Base-by-base conservation (phyloP, 2,888 invertebrate species). In the Phlogophora meticulosa region DNA sequence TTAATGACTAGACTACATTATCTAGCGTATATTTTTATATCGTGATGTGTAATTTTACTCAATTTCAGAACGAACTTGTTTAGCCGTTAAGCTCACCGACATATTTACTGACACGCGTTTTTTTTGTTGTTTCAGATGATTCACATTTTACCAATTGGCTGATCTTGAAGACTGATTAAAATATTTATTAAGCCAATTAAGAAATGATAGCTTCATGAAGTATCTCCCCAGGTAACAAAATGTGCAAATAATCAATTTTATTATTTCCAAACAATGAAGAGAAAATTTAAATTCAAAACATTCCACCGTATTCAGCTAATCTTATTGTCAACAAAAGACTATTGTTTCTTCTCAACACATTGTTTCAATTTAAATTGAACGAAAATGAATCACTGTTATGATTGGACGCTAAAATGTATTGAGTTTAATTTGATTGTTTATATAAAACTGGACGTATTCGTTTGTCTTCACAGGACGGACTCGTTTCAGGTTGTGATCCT, bases 261-360 rank as follows among this genome's bases (percentile, higher is more conserved):
- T 88, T 90, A 89, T 93, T 90, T 88, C 85, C 87, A 92, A 94
- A 94, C 94, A 94, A 92, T 92, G 90, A 89, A 92, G 93, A 89
- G 93, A 93, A 92, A 88, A 92, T 91, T 93, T 90, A 90, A 92
- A 92, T 91, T 92, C 92, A 94, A 93, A 95, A 95, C 94, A 95
- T 93, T 92, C 92, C 90, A 90, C 91, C 91, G 92, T 90, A 94
- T 94, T 94, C 94, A 94, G 94, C 94, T 95, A 94, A 95, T 95
- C 94, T 93, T 88, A 90, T 84, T 90, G 91, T 92, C 93, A 93
- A 95, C 94, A 95, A 94, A 93, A 89, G 93, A 92, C 93, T 92
- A 95, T 95, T 95, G 95, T 95, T 91, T 91, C 88, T 88, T 90
- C 90, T 89, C 90, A 88, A 91, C 86, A 94, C 94, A 95, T 94